Conservation (phyloP, 2,888 invertebrate species). For the Cryptus armator region DNA sequence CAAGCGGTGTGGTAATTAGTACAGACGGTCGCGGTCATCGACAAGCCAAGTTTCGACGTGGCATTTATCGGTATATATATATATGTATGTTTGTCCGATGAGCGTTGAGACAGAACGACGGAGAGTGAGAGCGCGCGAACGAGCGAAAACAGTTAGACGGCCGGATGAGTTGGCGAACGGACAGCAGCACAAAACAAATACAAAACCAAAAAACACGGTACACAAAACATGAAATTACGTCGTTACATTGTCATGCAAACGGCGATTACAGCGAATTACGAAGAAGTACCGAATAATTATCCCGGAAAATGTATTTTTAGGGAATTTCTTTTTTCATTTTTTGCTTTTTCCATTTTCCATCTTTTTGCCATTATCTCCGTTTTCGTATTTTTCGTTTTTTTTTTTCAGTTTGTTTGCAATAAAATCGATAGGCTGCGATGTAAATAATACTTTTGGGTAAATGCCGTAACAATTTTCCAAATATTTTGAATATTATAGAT, state of each 20-base stretch:
- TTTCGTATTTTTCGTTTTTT: background rate
- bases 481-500: no score
- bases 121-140: constrained; percentile 36
- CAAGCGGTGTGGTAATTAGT: constrained; percentile 54
- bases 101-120: constrained; percentile 36
- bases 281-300: background rate
- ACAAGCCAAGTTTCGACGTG: constrained; percentile 43
- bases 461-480: no score
- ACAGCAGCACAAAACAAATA: constrained; percentile 72
- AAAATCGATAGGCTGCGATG: no score
- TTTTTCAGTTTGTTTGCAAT: no score
- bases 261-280: constrained; percentile 32
- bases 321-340: no score
- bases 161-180: constrained; percentile 60
- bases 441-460: no score
- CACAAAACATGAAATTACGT: constrained; percentile 64
- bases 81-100: constrained; percentile 12
- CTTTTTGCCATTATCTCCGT: background rate
- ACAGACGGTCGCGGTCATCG: constrained; percentile 40
- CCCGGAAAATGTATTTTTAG: background rate
- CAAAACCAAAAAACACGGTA: constrained; percentile 75
- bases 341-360: no score
- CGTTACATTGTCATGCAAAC: constrained; percentile 51
- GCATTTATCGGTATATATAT: background rate
- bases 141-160: constrained; percentile 53